phyloP scores from a whole-genome alignment of 2,888 invertebrate species.

The Microdon myrmicae region DNA sequence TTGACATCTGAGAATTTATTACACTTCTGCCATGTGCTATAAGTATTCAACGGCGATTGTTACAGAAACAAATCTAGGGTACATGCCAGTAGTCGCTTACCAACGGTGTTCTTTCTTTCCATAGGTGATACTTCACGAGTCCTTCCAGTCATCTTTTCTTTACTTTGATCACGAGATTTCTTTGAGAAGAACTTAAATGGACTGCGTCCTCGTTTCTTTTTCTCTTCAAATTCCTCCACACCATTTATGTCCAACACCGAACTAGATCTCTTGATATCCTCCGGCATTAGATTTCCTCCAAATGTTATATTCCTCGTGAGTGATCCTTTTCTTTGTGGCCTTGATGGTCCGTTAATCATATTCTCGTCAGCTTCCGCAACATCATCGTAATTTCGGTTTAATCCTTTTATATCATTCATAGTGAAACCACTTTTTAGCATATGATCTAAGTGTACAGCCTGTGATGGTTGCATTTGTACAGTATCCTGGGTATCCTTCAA shows the following conservation, averaged over 20 bases:
- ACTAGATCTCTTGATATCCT: conserved; percentile 75
- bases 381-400: conserved; percentile 89
- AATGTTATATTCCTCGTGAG: conserved; percentile 70
- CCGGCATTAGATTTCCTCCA: conserved; percentile 63
- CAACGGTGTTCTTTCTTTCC: conserved; percentile 64
- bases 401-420: conserved; percentile 92
- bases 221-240: conserved; percentile 73
- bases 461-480: conserved; percentile 64
- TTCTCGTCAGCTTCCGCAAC: conserved; percentile 76
- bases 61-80: neutral
- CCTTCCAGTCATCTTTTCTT: conserved; percentile 69
- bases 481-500: conserved; percentile 76
- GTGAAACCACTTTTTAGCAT: conserved; percentile 91
- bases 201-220: conserved; percentile 85
- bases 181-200: conserved; percentile 93
- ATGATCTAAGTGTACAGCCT: conserved; percentile 81
- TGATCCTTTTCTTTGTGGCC: conserved; percentile 82
- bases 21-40: conserved; percentile 67
- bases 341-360: conserved; percentile 72
- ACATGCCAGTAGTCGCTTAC: conserved; percentile 25
- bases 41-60: neutral
- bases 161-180: conserved; percentile 77
- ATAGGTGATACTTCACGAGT: conserved; percentile 61
- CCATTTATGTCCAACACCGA: conserved; percentile 83
- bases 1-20: conserved; percentile 66